Evolutionary conservation across 2,113 vertebrate species (phyloP).

Genomic region (Alces alces): DNA sequence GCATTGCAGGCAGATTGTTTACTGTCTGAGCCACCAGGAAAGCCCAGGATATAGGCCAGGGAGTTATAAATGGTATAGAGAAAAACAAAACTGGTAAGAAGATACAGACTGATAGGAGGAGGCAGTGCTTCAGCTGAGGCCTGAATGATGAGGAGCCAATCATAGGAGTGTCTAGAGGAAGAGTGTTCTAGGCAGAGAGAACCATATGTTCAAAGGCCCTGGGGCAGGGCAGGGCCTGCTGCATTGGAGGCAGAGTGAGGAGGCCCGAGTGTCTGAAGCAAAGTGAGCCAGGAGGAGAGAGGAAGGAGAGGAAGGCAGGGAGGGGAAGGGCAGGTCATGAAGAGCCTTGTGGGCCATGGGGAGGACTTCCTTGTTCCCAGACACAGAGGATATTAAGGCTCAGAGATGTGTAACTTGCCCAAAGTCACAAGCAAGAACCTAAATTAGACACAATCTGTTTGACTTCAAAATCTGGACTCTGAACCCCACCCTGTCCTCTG

Average conservation of each 20-base stretch:
- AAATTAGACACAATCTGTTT: background rate
- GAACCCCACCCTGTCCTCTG: background rate
- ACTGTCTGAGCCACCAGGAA: background rate
- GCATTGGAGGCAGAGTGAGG: background rate
- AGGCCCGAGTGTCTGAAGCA: background rate
- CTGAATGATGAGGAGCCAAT: background rate
- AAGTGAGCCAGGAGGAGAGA: background rate
- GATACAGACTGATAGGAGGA: background rate
- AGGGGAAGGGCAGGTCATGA: background rate
- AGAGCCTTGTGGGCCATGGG: background rate
- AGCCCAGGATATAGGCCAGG: background rate
- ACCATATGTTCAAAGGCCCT: background rate
- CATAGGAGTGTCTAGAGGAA: background rate
- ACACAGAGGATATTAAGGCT: background rate
- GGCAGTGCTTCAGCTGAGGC: background rate
- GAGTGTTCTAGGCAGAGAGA: background rate
- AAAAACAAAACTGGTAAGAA: background rate
- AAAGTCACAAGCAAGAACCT: background rate
- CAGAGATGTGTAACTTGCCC: background rate
- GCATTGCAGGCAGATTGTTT: background rate
- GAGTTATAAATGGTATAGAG: background rate
- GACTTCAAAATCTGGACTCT: background rate
- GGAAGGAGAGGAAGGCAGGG: background rate
- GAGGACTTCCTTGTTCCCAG: background rate
- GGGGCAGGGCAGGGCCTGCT: background rate